Base-by-base conservation (phyloP, 2,888 invertebrate species). In the Hydroisotoma schaefferi region DNA sequence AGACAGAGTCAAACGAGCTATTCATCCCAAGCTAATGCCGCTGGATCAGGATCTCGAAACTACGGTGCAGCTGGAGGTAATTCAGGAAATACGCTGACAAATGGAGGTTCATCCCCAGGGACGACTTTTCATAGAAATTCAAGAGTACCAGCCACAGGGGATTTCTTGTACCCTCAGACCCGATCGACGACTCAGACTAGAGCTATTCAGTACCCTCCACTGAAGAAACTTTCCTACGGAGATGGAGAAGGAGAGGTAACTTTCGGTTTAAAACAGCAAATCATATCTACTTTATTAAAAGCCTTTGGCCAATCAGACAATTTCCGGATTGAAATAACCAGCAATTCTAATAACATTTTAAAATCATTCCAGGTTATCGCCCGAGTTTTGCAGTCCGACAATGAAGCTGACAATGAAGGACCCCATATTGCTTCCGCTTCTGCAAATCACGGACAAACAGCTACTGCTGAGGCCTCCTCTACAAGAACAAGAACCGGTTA, bases 321-420 rank as follows among this genome's bases (percentile, higher is more conserved):
- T n/a, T n/a, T n/a, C n/a, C 20, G 44, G 8, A 43, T n/a, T 43
- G 8, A 20, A 20, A 43, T 43, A 8, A 18, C 6, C 6, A 18
- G 8, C n/a, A 12, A 18, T 12, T 8, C 6, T 18, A 43, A 43
- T 43, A 12, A 18, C 44, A 49, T 43, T 44, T 40, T 5, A 8
- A n/a, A 27, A 20, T 51, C 47, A 28, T 48, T 59, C 8, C 37
- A 71, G 71, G 71, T 72, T n/a, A 63, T 70, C 28, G 72, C 72
- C 20, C 61, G 72, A n/a, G 70, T 72, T 22, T 57, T 70, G 53
- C 69, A 72, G 48, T 56, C 65, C 15, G 65, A 71, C 23, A 46
- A 46, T 10, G 63, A 63, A 55, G 40, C 56, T 2, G 47, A 59
- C 8, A 47, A 37, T 38, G 68, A 68, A 2, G 37, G 26, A 12